A percentile compares a stretch with the other conserved stretches of the same genome.
Evolutionary conservation across 2,888 invertebrate species (phyloP).

Genomic region (Eristalis arbustorum): DNA sequence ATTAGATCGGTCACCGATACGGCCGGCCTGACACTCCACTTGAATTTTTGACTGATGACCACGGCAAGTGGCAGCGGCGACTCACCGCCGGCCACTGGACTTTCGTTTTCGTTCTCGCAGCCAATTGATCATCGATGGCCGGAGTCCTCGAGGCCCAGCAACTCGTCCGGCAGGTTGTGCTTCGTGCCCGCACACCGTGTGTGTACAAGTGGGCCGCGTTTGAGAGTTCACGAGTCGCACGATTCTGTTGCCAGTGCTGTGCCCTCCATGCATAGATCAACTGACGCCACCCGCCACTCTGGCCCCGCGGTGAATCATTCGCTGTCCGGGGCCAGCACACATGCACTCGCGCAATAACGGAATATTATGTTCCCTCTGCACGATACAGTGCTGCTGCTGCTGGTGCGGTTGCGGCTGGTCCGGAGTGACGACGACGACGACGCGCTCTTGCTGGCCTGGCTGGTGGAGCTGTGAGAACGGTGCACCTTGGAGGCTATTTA

Average conservation of each 20-base stretch:
- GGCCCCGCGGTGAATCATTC: conserved; percentile 54
- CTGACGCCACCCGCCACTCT: conserved; percentile 63
- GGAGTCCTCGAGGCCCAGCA: background rate
- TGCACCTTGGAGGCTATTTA: conserved; percentile 60
- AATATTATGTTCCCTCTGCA: conserved; percentile 50
- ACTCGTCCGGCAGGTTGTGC: conserved; percentile 59
- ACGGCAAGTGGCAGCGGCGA: background rate
- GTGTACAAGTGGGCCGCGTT: conserved; percentile 12
- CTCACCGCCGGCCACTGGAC: background rate
- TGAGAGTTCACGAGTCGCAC: conserved; percentile 47
- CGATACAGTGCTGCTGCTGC: conserved; percentile 1
- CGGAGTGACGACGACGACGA: background rate
- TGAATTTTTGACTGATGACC: background rate
- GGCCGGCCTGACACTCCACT: background rate
- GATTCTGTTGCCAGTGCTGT: conserved; percentile 58
- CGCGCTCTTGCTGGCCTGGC: no score
- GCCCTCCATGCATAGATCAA: conserved; percentile 65
- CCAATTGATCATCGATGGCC: conserved; percentile 10
- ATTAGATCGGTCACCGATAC: conserved; percentile 4
- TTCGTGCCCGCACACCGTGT: conserved; percentile 34
- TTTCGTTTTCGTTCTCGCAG: conserved; percentile 58
- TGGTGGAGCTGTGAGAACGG: conserved; percentile 55
- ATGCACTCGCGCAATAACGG: conserved; percentile 42
- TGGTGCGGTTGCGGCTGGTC: background rate
- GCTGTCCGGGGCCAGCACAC: background rate